phyloP scores from a whole-genome alignment of 2,888 invertebrate genomes.

The Perithous albicinctus region DNA sequence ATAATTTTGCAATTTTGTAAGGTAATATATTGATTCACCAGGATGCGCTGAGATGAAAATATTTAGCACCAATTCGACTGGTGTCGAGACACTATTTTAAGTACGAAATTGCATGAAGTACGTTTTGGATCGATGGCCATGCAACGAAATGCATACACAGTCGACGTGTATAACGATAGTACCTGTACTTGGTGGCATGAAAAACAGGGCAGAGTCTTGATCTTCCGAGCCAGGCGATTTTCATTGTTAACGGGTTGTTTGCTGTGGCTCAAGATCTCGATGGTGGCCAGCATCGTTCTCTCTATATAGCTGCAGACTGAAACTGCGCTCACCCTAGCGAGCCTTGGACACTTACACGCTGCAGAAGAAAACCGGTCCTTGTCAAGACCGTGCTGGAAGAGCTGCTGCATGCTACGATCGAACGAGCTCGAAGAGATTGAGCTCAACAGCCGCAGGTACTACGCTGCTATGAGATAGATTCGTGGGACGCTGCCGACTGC shows the following conservation, averaged over 20 bases:
- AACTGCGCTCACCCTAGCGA: conserved; percentile 22
- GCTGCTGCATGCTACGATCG: conserved; percentile 45
- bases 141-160: background rate
- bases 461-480: conserved; percentile 4
- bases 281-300: conserved; percentile 37
- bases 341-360: conserved; percentile 51
- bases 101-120: background rate
- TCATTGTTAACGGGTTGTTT: conserved; percentile 51
- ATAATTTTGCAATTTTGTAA: too few species aligned
- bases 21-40: too few species aligned
- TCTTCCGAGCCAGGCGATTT: conserved; percentile 30
- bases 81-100: too few species aligned
- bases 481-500: background rate
- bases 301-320: conserved; percentile 24
- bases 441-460: conserved; percentile 32
- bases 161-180: background rate
- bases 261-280: conserved; percentile 35
- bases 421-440: conserved; percentile 45
- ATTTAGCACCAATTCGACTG: too few species aligned
- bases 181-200: background rate
- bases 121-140: background rate
- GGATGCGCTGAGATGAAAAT: too few species aligned
- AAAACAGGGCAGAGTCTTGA: background rate
- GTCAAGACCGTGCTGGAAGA: conserved; percentile 37
- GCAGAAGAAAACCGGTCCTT: conserved; percentile 63